These are phyloP conservation scores for Sceliomorpha sp. DNA, from an alignment of 2,888 invertebrate species.

Conservation along the genomic window DNA sequence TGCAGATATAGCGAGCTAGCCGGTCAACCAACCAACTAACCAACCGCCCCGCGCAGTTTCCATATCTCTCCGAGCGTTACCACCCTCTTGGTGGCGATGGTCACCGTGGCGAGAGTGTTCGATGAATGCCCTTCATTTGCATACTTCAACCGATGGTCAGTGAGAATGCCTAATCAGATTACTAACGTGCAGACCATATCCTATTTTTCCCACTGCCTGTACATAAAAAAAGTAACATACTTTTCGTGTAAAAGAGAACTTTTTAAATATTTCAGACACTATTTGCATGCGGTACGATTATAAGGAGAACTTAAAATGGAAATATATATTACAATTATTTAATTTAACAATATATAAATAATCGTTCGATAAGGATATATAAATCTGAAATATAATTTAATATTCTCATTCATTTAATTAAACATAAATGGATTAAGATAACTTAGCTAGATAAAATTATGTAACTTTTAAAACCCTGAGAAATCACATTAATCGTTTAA, in stretches of 20 bases:
- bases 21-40: slow-evolving; percentile 41
- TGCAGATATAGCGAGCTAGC: slow-evolving; percentile 59
- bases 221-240: background rate
- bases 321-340: too few relatives aligned
- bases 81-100: slow-evolving; percentile 40
- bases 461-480: too few relatives aligned
- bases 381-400: too few relatives aligned
- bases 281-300: too few relatives aligned
- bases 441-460: slow-evolving; percentile 5
- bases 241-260: too few relatives aligned
- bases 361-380: too few relatives aligned
- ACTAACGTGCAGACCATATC: slow-evolving; percentile 71
- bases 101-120: slow-evolving; percentile 62
- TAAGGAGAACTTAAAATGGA: too few relatives aligned
- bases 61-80: slow-evolving; percentile 40
- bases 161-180: slow-evolving; percentile 76
- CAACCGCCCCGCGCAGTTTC: slow-evolving; percentile 49
- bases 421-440: too few relatives aligned
- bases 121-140: slow-evolving; percentile 79
- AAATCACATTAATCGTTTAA: too few relatives aligned
- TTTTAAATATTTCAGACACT: too few relatives aligned
- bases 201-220: slow-evolving; percentile 42
- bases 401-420: too few relatives aligned
- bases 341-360: too few relatives aligned
- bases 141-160: slow-evolving; percentile 75